Base-by-base conservation (phyloP, 2,797 vertebrate genomes). In the Lycodopsis pacificus region DNA sequence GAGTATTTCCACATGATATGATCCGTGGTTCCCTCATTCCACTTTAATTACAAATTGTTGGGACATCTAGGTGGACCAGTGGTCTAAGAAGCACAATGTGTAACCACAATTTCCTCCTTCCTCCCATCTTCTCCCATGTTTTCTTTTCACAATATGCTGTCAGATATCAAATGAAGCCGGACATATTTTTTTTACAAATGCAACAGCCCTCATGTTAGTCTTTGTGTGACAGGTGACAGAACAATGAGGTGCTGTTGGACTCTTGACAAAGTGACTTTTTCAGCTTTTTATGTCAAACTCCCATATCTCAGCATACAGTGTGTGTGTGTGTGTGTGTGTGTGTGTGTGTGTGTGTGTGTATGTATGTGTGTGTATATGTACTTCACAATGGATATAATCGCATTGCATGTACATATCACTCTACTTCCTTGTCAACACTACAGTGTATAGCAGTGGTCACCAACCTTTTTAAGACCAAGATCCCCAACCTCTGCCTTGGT, bases 31-130 rank as follows among this genome's bases (percentile, higher is more conserved):
- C 68, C 63, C 81, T 84, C 78, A 20, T 42, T 61, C 54, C 27
- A 22, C 76, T 86, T 87, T 85, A 85, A 91, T 86, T 81, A 83
- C 20, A 70, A 65, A 71, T 13, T 59, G 7, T 20, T 65, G 49
- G 9, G 19, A 70, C 32, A 57, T 58, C 20, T 22, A 49, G 30
- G 58, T 76, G 54, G 53, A 53, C 58, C 34, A 44, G 53, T 53
- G 65, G 64, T 40, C 59, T 46, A n/a, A 49, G 17, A 80, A 30
- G 11, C 48, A 25, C 44, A 36, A 5, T 1, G 30, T 64, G 56
- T 70, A 49, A 69, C 34, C 34, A 54, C 48, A 34, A 0, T 8
- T 32, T 25, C 25, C 30, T 51, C 56, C 2, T 1, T 48, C 14
- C 13, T 13, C 12, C 7, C 20, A 2, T 57, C 59, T 22, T 20